phyloP scores from a whole-genome alignment of 2,797 vertebrate species.

The Dipus sagitta region DNA sequence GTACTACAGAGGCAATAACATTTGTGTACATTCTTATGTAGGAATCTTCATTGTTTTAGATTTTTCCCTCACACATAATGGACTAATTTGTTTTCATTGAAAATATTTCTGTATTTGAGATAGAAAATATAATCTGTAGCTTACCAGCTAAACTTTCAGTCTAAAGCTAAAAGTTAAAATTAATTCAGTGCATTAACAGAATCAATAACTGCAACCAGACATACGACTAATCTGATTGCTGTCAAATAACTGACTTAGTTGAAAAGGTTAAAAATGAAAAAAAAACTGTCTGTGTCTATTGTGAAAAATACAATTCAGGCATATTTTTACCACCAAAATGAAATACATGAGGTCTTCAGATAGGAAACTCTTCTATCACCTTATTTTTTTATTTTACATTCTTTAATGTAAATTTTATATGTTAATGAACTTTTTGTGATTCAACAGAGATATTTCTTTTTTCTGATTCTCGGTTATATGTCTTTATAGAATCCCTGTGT shows the following conservation, averaged over 20 bases:
- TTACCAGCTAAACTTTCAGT: neutral
- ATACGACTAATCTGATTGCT: constrained; percentile 51
- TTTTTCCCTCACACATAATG: neutral
- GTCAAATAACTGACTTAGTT: constrained; percentile 22
- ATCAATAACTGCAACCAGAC: neutral
- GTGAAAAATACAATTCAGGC: neutral
- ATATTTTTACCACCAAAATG: neutral
- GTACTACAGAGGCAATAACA: neutral
- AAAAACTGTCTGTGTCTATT: neutral
- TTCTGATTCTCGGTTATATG: neutral
- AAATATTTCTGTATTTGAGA: neutral
- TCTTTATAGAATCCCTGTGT: neutral
- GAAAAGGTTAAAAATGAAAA: neutral
- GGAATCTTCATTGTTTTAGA: constrained; percentile 14
- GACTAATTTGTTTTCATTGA: neutral
- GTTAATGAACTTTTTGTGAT: constrained; percentile 7
- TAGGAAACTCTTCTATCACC: neutral
- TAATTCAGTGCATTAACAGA: constrained; percentile 45
- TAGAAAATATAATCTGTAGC: constrained; percentile 17
- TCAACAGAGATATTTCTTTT: neutral
- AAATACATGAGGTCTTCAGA: neutral
- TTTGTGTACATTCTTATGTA: constrained; percentile 15
- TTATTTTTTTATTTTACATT: constrained; percentile 45
- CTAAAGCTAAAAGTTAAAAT: constrained; percentile 56
- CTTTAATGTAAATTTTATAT: neutral